Base-by-base conservation (phyloP, 2,888 invertebrate genomes). In the Catocala fraxini region DNA sequence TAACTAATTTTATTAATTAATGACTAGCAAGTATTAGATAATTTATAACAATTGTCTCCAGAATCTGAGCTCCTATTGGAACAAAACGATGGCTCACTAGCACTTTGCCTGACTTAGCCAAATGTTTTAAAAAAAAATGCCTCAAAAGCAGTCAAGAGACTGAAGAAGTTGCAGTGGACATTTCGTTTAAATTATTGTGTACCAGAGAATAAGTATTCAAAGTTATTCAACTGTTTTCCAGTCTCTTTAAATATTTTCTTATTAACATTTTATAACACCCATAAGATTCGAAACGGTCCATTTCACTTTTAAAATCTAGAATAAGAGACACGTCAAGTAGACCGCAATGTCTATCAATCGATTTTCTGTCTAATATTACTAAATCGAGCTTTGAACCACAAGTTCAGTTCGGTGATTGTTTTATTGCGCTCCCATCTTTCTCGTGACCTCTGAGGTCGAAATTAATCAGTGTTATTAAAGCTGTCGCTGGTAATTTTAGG, bases 381-480 rank as follows among this genome's bases (percentile, higher is more conserved):
- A 53, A 53, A 53, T 43, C 5, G 47, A 11, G 13, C 47, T 34
- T 51, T 51, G 13, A 59, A 53, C 47, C 34, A 11, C 11, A 68
- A 68, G 49, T 68, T 65, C 25, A 12, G 25, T 51, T 43, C 55
- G 45, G 9, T 11, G 55, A 43, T 56, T 51, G 35, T 49, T 61
- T 68, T 65, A 73, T 73, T 59, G 56, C 48, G 34, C 41, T 65
- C 63, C 61, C 71, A 65, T 73, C 73, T 68, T 56, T 68, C 61
- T 41, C 49, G 67, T 65, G 59, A 68, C 71, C 68, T 33, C 57
- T 60, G 62, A 63, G 63, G 65, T 69, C 66, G 68, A 72, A 69
- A 73, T 64, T 69, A 68, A 39, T 51, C 51, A 43, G 39, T 51
- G 7, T 46, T 52, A 58, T 58, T 41, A 46, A 58, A 47, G 34